These are phyloP conservation scores for Cantharis flavilabris DNA, from an alignment of 2,888 invertebrate genomes.

Conservation along the genomic window DNA sequence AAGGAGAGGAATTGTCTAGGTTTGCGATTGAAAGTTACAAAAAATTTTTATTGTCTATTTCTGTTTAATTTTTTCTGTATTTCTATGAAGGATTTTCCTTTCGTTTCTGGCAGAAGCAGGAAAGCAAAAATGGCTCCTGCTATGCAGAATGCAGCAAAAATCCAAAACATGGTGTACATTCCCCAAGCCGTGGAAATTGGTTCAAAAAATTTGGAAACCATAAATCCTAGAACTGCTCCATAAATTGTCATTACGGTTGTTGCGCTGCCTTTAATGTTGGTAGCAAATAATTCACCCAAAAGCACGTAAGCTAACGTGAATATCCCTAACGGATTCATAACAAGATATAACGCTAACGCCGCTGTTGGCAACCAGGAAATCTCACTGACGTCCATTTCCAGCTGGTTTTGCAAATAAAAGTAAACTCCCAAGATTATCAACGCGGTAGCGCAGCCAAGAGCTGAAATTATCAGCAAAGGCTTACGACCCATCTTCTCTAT, in stretches of 20 bases:
- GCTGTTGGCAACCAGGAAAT: constrained; percentile 60
- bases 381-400: constrained; percentile 50
- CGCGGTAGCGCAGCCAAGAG: constrained; percentile 60
- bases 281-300: constrained; percentile 67
- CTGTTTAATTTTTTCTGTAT: neutral
- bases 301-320: constrained; percentile 66
- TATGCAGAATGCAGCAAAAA: neutral
- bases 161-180: constrained; percentile 4
- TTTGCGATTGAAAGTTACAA: neutral
- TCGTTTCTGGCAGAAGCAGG: constrained; percentile 5
- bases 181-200: neutral
- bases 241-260: neutral
- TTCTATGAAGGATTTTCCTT: constrained; percentile 3
- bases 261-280: constrained; percentile 61
- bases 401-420: constrained; percentile 59
- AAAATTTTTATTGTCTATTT: neutral
- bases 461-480: constrained; percentile 61
- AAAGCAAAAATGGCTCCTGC: neutral
- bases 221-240: neutral
- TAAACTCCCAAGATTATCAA: constrained; percentile 60
- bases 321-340: constrained; percentile 64
- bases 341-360: constrained; percentile 62
- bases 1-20: neutral
- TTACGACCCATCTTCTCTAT: constrained; percentile 62
- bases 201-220: constrained; percentile 51